A percentile compares a stretch with the other conserved stretches of the same genome.
These are phyloP conservation scores for Embiotoca jacksoni DNA, from an alignment of 2,113 vertebrate species.

Conservation along the genomic window DNA sequence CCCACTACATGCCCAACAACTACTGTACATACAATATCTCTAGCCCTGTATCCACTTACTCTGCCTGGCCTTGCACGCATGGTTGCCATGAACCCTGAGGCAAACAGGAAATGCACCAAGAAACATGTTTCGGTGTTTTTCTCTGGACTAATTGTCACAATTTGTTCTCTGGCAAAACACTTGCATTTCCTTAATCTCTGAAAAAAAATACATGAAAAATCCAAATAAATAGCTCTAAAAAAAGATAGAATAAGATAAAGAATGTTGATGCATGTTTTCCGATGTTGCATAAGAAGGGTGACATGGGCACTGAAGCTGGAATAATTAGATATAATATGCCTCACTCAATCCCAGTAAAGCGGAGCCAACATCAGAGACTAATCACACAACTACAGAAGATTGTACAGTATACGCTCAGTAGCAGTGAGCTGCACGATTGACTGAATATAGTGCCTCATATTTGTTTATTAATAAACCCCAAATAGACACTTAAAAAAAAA, in stretches of 20 bases:
- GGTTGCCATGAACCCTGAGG: slow-evolving; percentile 45
- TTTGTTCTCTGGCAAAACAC: neutral
- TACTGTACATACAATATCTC: slow-evolving; percentile 12
- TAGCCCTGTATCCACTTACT: slow-evolving; percentile 36
- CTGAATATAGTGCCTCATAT: neutral
- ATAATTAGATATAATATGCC: slow-evolving; percentile 82
- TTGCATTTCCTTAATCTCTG: neutral
- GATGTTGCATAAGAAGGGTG: slow-evolving; percentile 64
- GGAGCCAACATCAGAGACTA: slow-evolving; percentile 4
- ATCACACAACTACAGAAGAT: neutral
- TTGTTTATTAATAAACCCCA: neutral
- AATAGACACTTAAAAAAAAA: neutral
- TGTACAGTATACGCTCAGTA: neutral
- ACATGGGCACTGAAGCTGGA: slow-evolving; percentile 71
- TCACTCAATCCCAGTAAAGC: slow-evolving; percentile 69
- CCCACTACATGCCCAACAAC: neutral
- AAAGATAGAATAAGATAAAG: neutral
- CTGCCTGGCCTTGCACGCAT: slow-evolving; percentile 46
- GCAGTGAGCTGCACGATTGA: neutral
- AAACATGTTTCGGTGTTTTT: neutral
- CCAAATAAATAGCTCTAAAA: neutral
- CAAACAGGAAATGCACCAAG: slow-evolving; percentile 16
- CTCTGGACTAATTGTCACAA: neutral
- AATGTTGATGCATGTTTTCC: slow-evolving; percentile 11
- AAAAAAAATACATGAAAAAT: neutral